These are phyloP conservation scores for Chlorodrepanis virens DNA, from an alignment of 2,113 vertebrate species.

Conservation along the genomic window DNA sequence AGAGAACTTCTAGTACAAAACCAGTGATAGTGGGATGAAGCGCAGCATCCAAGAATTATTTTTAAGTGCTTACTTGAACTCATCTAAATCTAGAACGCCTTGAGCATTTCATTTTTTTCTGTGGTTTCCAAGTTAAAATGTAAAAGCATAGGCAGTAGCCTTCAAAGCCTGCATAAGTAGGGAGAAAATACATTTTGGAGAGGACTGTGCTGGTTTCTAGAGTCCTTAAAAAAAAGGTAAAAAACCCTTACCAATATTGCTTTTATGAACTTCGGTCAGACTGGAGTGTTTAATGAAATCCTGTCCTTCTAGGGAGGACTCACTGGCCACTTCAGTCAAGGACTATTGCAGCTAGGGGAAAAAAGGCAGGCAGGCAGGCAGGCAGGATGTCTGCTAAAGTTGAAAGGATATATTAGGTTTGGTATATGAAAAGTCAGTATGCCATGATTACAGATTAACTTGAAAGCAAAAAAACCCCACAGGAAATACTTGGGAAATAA, in stretches of 20 bases:
- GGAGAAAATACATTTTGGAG: background rate
- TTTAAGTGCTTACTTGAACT: conserved; percentile 7
- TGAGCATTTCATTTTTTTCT: background rate
- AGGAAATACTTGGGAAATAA: background rate
- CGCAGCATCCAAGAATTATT: background rate
- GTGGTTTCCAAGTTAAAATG: background rate
- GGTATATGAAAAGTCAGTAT: background rate
- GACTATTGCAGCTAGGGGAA: background rate
- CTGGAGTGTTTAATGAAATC: background rate
- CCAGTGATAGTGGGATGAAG: background rate
- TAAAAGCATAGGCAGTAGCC: background rate
- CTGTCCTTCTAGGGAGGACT: background rate
- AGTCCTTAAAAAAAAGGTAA: background rate
- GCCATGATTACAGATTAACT: background rate
- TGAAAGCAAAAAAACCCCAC: background rate
- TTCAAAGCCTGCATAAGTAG: background rate
- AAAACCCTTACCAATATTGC: background rate
- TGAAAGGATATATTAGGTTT: background rate
- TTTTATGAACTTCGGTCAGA: background rate
- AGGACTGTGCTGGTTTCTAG: background rate
- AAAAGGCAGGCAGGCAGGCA: background rate
- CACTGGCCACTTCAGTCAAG: background rate
- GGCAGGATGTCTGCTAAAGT: background rate
- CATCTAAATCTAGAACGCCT: background rate
- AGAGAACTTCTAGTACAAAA: background rate